phyloP scores from a whole-genome alignment of 2,113 vertebrate genomes.

The Perca flavescens region DNA sequence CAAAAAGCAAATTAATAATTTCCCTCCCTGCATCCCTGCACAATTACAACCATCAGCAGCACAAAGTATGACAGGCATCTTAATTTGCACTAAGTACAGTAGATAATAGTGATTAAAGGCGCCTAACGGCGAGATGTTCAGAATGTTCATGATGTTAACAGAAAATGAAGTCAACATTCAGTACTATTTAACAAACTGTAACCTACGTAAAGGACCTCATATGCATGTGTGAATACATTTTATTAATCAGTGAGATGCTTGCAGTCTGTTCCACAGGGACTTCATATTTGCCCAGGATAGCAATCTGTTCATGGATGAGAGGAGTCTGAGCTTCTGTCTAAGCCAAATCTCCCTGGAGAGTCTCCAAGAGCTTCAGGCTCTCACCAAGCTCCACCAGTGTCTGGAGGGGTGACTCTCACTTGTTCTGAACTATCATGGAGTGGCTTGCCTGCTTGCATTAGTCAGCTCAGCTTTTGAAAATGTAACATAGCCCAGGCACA shows the following conservation, averaged over 20 bases:
- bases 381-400: constrained; percentile 84
- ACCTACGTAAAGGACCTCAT: not conserved
- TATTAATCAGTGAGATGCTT: constrained; percentile 54
- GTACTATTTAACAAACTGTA: not conserved
- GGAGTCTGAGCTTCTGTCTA: constrained; percentile 82
- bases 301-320: constrained; percentile 88
- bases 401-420: constrained; percentile 76
- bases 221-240: constrained; percentile 11
- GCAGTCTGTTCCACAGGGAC: constrained; percentile 79
- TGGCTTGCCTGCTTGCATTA: constrained; percentile 26
- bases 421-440: constrained; percentile 24
- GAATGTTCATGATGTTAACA: not conserved
- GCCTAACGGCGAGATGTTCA: not conserved
- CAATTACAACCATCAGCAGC: constrained; percentile 47
- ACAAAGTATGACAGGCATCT: constrained; percentile 58
- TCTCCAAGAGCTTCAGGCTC: constrained; percentile 85
- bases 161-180: not conserved
- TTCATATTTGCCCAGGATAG: constrained; percentile 86
- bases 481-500: constrained; percentile 34
- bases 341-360: constrained; percentile 82
- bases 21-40: constrained; percentile 41
- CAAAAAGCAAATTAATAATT: constrained; percentile 52
- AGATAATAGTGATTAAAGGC: constrained; percentile 24
- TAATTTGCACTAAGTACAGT: constrained; percentile 26
- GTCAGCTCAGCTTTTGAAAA: constrained; percentile 43